Evolutionary conservation across 2,113 vertebrate genomes (phyloP), one percentile per base, ranked within the genome.

Genomic region (Platanista minor): DNA sequence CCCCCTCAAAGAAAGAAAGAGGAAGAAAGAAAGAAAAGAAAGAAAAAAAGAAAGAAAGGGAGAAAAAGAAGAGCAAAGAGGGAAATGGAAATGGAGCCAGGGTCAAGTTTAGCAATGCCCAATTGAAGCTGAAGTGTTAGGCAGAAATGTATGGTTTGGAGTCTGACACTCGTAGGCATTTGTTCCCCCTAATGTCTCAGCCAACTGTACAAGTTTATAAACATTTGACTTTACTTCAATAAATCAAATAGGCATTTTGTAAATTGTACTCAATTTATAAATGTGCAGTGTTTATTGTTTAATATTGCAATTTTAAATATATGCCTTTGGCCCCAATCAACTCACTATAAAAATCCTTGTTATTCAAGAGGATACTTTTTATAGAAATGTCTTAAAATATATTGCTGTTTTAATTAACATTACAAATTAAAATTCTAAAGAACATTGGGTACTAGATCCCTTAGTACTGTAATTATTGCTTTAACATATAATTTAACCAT

Each of bases 401-500:
- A 72, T 84, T 94, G 46, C 93, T 95, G 52, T 83, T 88, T 94
- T 95, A 98, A 97, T 92, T 96, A 97, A 94, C 71, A 81, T 71
- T 81, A 91, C 59, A 69, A 95, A 83, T 75, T 93, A 90, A 57
- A 96, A 92, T 97, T 91, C 83, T 91, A 46, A 94, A 91, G 67
- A 96, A 87, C n/a, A 93, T 14, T 71, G 13, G 39, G 43, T 97
- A 91, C 90, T 74, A 84, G 52, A 92, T 86, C 94, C 43, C 39
- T 96, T 90, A 81, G 83, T 49, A 81, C 78, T 96, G 9, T 91
- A 97, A 97, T 97, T 97, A 98, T 4, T 87, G 59, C 69, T 92
- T 96, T 90, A 98, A 96, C 75, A 36, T 96, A 80, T 96, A 97
- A 98, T 98, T 97, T 96, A 41, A 93, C 59, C 46, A 57, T 85